Base-by-base conservation (phyloP, 2,888 invertebrate species). In the Heteromyza rotundicornis region DNA sequence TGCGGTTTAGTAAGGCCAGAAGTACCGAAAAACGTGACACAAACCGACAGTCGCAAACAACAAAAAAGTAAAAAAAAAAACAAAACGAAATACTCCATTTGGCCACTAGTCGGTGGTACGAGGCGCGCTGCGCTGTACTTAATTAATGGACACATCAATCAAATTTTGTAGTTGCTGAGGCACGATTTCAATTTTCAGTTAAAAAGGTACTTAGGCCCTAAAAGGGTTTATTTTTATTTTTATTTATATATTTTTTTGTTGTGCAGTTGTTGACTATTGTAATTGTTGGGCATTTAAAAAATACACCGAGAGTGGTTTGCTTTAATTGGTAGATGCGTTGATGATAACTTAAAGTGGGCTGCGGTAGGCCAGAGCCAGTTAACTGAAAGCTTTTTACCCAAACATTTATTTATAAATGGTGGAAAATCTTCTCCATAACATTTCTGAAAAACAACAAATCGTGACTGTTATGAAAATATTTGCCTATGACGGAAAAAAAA, bases 141-240 rank as follows among this genome's bases (percentile, higher is more conserved):
- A 27, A 27, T 27, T 27, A 27, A 27, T 27, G 27, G 27, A 27
- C 19, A 19, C 47, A 17, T 20, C 47, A 47, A 47, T 47, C 19
- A 47, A 47, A 20, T 40, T 47, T 7, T 14, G 7, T 47, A 47
- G 19, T 47, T 47, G 47, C 47, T 19, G 47, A 2, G 20, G 19
- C 47, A 47, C 47, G 47, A 47, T 47, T 47, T 47, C 5, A 47
- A 47, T 19, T 47, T 47, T 47, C 47, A 47, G 47, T 20, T 47
- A 47, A 47, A 47, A 47, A 14, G 19, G 47, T 47, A 20, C 20
- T 47, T 47, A 40, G 40, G 40, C 40, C 27, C 10, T 27, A 10
- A 40, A 40, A 40, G 40, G 40, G 14, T 40, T 40, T 40, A 7
- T n/a, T n/a, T 8, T 12, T 5, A 32, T 5, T 12, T 32, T 32